Base-by-base conservation (phyloP, 2,888 invertebrate genomes). In the Acanthosoma haemorrhoidale region DNA sequence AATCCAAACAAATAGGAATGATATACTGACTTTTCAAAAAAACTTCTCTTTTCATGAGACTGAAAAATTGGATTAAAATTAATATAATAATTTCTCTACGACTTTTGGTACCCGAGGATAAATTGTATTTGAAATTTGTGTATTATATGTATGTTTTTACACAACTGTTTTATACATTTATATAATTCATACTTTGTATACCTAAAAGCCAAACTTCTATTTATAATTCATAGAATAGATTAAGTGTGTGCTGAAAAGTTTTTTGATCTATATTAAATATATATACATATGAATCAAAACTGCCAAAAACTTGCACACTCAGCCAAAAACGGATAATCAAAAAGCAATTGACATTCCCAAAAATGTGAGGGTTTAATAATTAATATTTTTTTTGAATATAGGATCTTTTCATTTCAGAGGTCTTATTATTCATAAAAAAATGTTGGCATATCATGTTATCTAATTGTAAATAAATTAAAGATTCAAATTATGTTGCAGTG, bases 241-340 rank as follows among this genome's bases (percentile, higher is more conserved):
- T 57, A 57, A 31, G 15, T 67, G 51, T 67, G 51, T 67, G 34
- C 32, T 43, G 31, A 39, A 39, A 67, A 25, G 31, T 51, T 43
- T 13, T 64, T 64, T 41, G 41, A 64, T 64, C 41, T 64, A 64
- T 64, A 39, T 61, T 64, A 41, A 36, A 31, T 39, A 64, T 61
- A 29, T 63, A 64, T 64, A 64, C n/a, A 31, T 18, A 21, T 41
- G 16, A 64, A 41, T 64, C 64, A 64, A 64, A 64, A 64, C 41
- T 64, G 64, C 64, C 64, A 64, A 39, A 39, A 64, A 39, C 8
- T n/a, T 38, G 31, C 25, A 39, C 21, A 36, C 64, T 64, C 36
- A 51, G 67, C 67, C 67, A 67, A 67, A 67, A 67, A 67, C 32
- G 67, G 51, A 67, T 67, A 67, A 67, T 67, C 67, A 67, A 67